These are phyloP conservation scores for Discoglossus pictus DNA, from an alignment of 2,797 vertebrate species.

Conservation along the genomic window DNA sequence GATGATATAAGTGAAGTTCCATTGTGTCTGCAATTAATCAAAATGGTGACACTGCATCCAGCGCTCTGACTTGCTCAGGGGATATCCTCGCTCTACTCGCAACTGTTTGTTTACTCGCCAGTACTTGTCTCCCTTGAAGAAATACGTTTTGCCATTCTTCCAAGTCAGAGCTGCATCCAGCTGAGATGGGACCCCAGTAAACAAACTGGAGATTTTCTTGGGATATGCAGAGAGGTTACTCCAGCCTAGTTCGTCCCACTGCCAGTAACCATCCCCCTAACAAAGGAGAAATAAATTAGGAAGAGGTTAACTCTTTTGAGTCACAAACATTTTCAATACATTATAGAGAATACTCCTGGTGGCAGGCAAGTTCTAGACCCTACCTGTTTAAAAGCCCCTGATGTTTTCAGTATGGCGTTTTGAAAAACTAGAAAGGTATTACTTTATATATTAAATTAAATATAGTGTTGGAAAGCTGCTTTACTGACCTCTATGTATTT, in stretches of 20 bases:
- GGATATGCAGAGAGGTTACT: slow-evolving; percentile 71
- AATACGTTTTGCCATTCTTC: slow-evolving; percentile 79
- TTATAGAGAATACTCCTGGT: too few species aligned
- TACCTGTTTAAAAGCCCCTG: too few species aligned
- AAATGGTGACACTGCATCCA: slow-evolving; percentile 79
- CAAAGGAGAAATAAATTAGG: background rate
- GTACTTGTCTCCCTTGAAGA: slow-evolving; percentile 84
- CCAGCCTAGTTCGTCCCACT: slow-evolving; percentile 81
- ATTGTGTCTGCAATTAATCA: slow-evolving; percentile 19
- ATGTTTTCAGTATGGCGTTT: too few species aligned
- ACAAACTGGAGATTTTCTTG: slow-evolving; percentile 76
- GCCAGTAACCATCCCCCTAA: slow-evolving; percentile 83
- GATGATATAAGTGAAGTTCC: background rate
- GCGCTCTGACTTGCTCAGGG: slow-evolving; percentile 71
- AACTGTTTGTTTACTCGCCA: slow-evolving; percentile 80
- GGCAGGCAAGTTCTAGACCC: too few species aligned
- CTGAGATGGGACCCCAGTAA: slow-evolving; percentile 71
- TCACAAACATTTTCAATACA: too few species aligned
- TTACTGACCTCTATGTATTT: too few species aligned
- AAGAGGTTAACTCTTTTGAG: too few species aligned
- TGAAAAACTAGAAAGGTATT: too few species aligned
- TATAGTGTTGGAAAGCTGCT: too few species aligned
- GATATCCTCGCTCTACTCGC: slow-evolving; percentile 76
- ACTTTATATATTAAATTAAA: too few species aligned
- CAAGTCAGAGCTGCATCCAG: slow-evolving; percentile 81